phyloP scores from a whole-genome alignment of 2,888 invertebrate genomes.

The Pachliopta kotzebuea region DNA sequence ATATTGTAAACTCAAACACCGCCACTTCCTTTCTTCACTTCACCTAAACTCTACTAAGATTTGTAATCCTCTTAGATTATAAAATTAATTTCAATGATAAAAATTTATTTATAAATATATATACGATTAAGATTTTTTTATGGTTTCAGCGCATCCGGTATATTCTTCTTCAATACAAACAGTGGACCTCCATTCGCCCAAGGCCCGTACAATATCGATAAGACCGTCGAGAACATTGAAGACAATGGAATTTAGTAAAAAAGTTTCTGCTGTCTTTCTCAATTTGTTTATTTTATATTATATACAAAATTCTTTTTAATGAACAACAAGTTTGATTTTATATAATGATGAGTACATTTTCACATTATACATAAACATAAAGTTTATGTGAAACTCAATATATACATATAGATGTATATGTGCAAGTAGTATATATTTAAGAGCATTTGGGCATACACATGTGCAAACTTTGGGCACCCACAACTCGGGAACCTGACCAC shows the following conservation, averaged over 20 bases:
- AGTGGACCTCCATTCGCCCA: conserved; percentile 61
- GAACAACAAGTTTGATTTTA: no score
- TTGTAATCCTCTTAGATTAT: not conserved
- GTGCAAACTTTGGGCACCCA: no score
- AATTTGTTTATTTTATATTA: no score
- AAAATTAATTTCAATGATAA: not conserved
- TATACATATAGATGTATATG: no score
- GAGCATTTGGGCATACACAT: no score
- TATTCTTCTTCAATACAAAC: conserved; percentile 75
- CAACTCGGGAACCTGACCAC: no score
- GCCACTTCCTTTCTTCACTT: not conserved
- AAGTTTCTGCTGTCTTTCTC: not conserved
- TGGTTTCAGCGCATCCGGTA: conserved; percentile 65
- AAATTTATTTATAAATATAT: not conserved
- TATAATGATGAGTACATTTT: no score
- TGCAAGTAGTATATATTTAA: no score
- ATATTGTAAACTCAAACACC: not conserved
- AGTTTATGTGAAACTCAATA: no score
- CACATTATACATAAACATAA: no score
- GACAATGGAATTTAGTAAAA: conserved; percentile 2
- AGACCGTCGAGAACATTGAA: conserved; percentile 2
- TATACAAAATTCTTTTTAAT: no score
- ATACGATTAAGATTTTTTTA: conserved; percentile 18
- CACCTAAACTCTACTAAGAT: no score
- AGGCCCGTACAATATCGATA: conserved; percentile 45